A percentile compares a stretch with the other conserved stretches of the same genome.
Conservation (phyloP, 2,113 vertebrate species). For the Columba livia region DNA sequence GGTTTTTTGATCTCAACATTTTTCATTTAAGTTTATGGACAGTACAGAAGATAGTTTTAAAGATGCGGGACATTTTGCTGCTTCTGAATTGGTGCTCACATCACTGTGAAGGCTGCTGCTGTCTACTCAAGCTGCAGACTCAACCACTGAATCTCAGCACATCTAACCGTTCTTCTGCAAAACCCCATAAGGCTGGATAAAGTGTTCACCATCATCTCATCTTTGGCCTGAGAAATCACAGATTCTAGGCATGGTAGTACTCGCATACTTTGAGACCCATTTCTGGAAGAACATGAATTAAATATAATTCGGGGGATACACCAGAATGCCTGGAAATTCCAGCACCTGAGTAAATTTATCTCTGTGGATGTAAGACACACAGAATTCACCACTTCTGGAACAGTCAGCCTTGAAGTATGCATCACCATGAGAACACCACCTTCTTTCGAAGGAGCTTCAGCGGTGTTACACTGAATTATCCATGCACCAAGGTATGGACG, state of each 20-base stretch:
- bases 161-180: background rate
- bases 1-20: background rate
- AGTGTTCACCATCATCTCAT: background rate
- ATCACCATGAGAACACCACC: background rate
- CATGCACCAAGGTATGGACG: background rate
- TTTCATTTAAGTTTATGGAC: background rate
- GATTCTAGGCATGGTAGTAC: background rate
- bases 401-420: background rate
- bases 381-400: background rate
- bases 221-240: background rate
- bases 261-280: background rate
- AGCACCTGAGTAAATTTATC: background rate
- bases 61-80: background rate
- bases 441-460: background rate
- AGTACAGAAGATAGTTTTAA: background rate
- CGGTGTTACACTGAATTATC: background rate
- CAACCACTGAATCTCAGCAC: background rate
- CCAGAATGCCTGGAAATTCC: background rate
- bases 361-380: background rate
- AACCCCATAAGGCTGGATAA: background rate
- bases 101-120: background rate
- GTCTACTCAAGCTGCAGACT: background rate
- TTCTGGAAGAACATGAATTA: background rate
- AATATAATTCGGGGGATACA: background rate
- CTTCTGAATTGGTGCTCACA: background rate